These are phyloP conservation scores for Coreius guichenoti DNA, from an alignment of 2,797 vertebrate species.

Conservation along the genomic window DNA sequence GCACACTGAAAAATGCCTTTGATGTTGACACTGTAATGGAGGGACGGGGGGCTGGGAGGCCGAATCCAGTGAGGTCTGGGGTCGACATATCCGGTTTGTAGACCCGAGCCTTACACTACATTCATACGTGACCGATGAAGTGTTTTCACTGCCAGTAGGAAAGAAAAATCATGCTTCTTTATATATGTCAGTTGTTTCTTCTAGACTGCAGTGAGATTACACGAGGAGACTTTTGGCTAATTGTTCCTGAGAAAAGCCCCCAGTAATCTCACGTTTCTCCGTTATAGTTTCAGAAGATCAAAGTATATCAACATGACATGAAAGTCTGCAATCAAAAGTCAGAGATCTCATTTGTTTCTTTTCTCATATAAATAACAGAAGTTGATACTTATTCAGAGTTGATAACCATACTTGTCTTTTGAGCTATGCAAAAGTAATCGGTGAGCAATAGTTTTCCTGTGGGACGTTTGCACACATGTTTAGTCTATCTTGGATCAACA, in stretches of 20 bases:
- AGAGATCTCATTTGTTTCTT: too few relatives aligned
- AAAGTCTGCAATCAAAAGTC: not conserved
- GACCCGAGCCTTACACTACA: not conserved
- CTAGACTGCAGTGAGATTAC: not conserved
- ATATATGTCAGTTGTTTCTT: not conserved
- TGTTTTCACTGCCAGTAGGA: slow-evolving; percentile 10
- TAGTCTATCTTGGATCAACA: slow-evolving; percentile 7
- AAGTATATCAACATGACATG: not conserved
- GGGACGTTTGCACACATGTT: slow-evolving; percentile 25
- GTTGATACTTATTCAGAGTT: too few relatives aligned
- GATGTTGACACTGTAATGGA: slow-evolving; percentile 55
- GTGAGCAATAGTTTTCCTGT: slow-evolving; percentile 8
- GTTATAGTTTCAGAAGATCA: not conserved
- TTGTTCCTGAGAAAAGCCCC: not conserved
- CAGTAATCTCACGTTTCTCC: not conserved
- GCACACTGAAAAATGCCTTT: slow-evolving; percentile 55
- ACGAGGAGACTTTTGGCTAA: not conserved
- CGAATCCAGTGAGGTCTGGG: slow-evolving; percentile 27
- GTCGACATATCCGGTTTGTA: slow-evolving; percentile 38
- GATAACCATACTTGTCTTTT: not conserved
- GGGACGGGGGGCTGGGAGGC: slow-evolving; percentile 43
- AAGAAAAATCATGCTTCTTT: not conserved
- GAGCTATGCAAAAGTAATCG: not conserved
- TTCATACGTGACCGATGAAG: slow-evolving; percentile 27
- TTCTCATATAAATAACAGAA: too few relatives aligned